Evolutionary conservation across 1,140 invertebrate genomes (phyloP).

Genomic region (Atta cephalotes): DNA sequence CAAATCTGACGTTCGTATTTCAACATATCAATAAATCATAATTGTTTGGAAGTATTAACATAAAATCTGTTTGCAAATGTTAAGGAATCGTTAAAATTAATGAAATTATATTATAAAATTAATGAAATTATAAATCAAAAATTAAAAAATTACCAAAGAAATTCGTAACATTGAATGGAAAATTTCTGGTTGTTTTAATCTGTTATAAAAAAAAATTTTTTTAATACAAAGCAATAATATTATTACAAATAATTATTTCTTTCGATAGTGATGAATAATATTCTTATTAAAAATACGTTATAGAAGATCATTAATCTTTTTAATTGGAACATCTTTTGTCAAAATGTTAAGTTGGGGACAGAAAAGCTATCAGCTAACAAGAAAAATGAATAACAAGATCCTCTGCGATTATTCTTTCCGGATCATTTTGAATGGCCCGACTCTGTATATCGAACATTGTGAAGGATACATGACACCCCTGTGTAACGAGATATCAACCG

Average conservation of each 20-base stretch:
- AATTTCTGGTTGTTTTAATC: not conserved
- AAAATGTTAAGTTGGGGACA: not conserved
- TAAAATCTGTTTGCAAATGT: not conserved
- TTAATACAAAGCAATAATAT: not conserved
- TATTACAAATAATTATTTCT: not conserved
- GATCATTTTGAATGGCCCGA: conserved; percentile 25
- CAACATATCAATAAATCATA: not conserved
- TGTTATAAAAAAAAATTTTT: not conserved
- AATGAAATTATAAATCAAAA: not conserved
- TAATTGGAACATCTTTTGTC: conserved; percentile 5
- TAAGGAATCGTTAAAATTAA: not conserved
- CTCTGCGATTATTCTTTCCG: conserved; percentile 4
- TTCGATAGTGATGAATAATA: not conserved
- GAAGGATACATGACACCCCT: conserved; percentile 81
- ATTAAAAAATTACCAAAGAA: not conserved
- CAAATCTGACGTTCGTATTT: not conserved
- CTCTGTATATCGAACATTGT: conserved; percentile 37
- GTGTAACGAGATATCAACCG: conserved; percentile 79
- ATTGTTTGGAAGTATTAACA: not conserved
- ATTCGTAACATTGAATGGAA: not conserved
- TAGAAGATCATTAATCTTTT: not conserved
- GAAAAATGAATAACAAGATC: conserved; percentile 29
- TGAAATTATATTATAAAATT: not conserved
- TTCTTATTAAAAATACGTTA: not conserved
- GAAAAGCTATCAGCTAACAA: conserved; percentile 11